Base-by-base conservation (phyloP, 2,888 invertebrate species). In the Cryptocheilus praepositus region DNA sequence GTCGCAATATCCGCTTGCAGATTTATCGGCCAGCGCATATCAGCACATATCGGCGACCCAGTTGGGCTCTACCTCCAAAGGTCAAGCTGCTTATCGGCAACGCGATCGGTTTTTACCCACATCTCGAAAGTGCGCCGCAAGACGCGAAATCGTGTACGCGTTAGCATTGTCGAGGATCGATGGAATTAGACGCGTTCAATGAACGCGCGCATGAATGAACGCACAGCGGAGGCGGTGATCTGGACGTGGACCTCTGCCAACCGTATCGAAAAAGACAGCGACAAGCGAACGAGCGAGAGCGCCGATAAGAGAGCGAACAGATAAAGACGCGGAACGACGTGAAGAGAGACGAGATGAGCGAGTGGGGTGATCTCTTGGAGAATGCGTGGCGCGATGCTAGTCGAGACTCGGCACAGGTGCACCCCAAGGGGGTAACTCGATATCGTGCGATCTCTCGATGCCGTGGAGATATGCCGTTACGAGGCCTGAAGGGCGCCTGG, bases 361-460 rank as follows among this genome's bases (percentile, higher is more conserved):
- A 43, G 72, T 70, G 67, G 67, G 63, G 62, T 72, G 73, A 74
- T 70, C 58, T 49, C 25, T 25, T 57, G 36, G 67, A 61, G 79
- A 79, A 77, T 76, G 72, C 70, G 64, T 70, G 70, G 71, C 73
- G 73, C 72, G 77, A 77, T 74, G 72, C 73, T 74, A 69, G 44
- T 62, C 65, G 74, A 71, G 71, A 64, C 57, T 66, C 44, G 52
- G 72, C 81, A 72, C 78, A 79, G 81, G 77, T 77, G 78, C 74
- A 77, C 55, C 71, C 69, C 67, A 60, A 52, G 36, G 71, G 66
- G 65, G 83, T 80, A 83, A 83, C 69, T 45, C 67, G 83, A 83
- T 79, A 81, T 81, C 83, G 83, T 82, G 83, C 70, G 82, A 83
- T 76, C 74, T 73, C 71, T 64, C 71, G 73, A 75, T 68, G 73